These are phyloP conservation scores for Maniola hyperantus DNA, from an alignment of 2,888 invertebrate genomes.

Conservation along the genomic window DNA sequence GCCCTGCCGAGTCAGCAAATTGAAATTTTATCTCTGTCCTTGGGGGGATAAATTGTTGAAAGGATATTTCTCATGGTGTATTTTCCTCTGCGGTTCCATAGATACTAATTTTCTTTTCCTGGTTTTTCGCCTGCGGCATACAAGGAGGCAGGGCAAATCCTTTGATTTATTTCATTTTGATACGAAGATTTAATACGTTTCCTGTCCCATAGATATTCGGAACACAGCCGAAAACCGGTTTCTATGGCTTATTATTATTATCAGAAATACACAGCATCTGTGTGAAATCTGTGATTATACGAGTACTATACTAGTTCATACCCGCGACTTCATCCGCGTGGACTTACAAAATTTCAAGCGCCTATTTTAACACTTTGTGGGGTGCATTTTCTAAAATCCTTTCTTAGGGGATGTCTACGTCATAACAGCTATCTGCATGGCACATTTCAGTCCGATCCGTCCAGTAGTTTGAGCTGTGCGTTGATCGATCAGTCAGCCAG, in stretches of 20 bases:
- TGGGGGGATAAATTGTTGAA: background rate
- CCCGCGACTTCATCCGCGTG: too few species aligned
- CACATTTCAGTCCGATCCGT: too few species aligned
- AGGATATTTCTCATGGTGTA: slow-evolving; percentile 15
- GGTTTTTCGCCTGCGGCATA: background rate
- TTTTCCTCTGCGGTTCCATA: slow-evolving; percentile 6
- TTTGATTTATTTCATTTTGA: slow-evolving; percentile 12
- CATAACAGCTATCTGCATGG: too few species aligned
- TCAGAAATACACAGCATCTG: too few species aligned
- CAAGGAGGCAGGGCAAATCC: slow-evolving; percentile 1
- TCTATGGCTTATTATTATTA: background rate
- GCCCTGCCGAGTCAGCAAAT: slow-evolving; percentile 8
- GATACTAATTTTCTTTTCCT: slow-evolving; percentile 11
- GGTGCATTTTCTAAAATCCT: too few species aligned
- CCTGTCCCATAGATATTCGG: background rate
- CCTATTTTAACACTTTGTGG: too few species aligned
- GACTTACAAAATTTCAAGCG: too few species aligned
- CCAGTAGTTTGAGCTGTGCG: too few species aligned
- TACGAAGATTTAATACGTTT: background rate
- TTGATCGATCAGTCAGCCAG: too few species aligned
- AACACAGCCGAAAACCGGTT: background rate
- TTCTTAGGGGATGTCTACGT: too few species aligned
- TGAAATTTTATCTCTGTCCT: slow-evolving; percentile 22
- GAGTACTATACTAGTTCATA: too few species aligned
- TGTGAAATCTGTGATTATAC: too few species aligned